Base-by-base conservation (phyloP, 2,797 vertebrate species). In the Neosilurus hyrtlii region DNA sequence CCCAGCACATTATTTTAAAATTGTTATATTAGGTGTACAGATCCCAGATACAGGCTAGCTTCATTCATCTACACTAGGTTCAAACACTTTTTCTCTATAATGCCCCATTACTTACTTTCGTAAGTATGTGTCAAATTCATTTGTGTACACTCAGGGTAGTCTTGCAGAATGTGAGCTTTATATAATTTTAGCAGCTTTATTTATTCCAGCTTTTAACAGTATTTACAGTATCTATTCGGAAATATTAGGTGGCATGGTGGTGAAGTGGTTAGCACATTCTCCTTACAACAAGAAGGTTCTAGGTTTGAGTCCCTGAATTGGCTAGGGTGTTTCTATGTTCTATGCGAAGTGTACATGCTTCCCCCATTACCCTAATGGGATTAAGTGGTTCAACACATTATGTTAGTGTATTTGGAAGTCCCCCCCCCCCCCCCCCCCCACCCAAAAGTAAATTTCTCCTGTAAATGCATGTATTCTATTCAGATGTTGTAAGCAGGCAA, bases 11-110 rank as follows among this genome's bases (percentile, higher is more conserved):
- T 51, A 56, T 80, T 88, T 83, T 82, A 76, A 37, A 83, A 37
- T 68, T 30, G 63, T 49, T 89, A 82, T 59, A 78, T 22, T 26
- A 76, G 73, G 67, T n/a, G n/a, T 79, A 86, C 82, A 87, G 80
- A 86, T 70, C 43, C 68, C 87, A 86, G 85, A 82, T 83, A 49
- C 61, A 74, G 35, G 18, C 0, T 26, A 35, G 24, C 35, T 35
- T 68, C 20, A 26, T 59, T 63, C 61, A 37, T 77, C 22, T 77
- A 7, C 57, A n/a, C 43, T 43, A 43, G 15, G 9, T 4, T 1
- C 16, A 20, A 35, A 61, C 59, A 30, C 10, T 52, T 52, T 30
- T 51, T 65, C 22, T 30, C n/a, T 63, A n/a, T 51, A 35, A 9
- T 37, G 8, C 16, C 4, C 62, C 61, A 26, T 43, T 52, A 26